Evolutionary conservation across 2,113 vertebrate genomes (phyloP), one percentile per base, ranked within the genome.

Genomic region (Sylvilagus bachmani): DNA sequence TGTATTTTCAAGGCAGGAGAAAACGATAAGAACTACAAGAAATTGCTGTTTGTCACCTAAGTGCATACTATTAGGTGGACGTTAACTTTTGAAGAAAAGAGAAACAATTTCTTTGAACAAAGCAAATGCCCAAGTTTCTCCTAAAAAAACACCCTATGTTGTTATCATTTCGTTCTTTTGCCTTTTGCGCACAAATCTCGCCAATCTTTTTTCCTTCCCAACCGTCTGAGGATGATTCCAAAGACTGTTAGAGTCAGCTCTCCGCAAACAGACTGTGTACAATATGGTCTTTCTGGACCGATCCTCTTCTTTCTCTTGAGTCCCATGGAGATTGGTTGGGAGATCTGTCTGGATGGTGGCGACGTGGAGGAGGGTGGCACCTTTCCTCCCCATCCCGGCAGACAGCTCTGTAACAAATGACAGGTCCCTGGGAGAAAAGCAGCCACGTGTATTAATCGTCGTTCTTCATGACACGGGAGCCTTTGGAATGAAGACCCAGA

Each of bases 41-140:
- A 84, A 67, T 79, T 25, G 77, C 62, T 64, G 13, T 21, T 58
- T 75, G 84, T 66, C 66, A 61, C 14, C 11, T n/a, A 24, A 74
- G 31, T 92, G 21, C 36, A 89, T 58, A 51, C 11, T 67, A 36
- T 78, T 66, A 29, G 53, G 49, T 49, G 83, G 71, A 61, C 73
- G 25, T n/a, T 77, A 53, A 77, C 70, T 55, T 70, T 90, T 77
- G 82, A 86, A 67, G 53, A 77, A 64, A 66, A 44, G 51, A 79
- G 44, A 73, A 95, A 77, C 33, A 71, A 67, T 67, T 91, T 51
- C 49, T 92, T 79, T 67, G 61, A 89, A 33, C 44, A 93, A 88
- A 33, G 33, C 19, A 31, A 88, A 31, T 22, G 31, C 33, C 10
- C 38, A 14, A 66, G 81, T 85, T 53, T 1, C 21, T 17, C 5